Evolutionary conservation across 2,113 vertebrate species (phyloP).

Genomic region (Hydropotes inermis): DNA sequence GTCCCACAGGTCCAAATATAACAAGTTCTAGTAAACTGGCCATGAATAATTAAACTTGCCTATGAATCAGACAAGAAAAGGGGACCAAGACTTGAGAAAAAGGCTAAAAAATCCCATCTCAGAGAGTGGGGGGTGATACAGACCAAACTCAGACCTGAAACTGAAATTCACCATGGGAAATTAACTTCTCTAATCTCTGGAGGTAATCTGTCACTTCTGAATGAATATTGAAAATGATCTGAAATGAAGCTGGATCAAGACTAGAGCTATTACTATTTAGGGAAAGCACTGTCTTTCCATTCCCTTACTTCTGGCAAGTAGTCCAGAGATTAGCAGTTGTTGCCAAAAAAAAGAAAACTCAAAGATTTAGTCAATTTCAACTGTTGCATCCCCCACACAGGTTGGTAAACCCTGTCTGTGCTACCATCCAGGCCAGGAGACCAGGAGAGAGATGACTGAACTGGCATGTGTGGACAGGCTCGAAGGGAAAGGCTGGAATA

Average conservation of each 20-base stretch:
- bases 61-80: not conserved
- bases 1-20: not conserved
- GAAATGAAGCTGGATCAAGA: not conserved
- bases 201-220: not conserved
- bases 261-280: not conserved
- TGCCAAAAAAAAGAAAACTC: not conserved
- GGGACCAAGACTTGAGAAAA: not conserved
- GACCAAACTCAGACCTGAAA: not conserved
- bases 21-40: not conserved
- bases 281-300: not conserved
- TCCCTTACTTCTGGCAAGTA: not conserved
- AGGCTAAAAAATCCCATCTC: not conserved
- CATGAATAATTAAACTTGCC: not conserved
- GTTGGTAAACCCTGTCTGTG: not conserved
- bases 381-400: not conserved
- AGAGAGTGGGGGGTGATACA: not conserved
- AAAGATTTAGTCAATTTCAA: not conserved
- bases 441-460: not conserved
- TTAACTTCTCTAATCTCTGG: not conserved
- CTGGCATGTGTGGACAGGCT: rapidly evolving
- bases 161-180: not conserved
- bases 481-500: not conserved
- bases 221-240: not conserved
- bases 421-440: not conserved
- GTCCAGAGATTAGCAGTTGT: not conserved